Base-by-base conservation (phyloP, 1,140 invertebrate genomes). In the Drosophila lacteicornis region DNA sequence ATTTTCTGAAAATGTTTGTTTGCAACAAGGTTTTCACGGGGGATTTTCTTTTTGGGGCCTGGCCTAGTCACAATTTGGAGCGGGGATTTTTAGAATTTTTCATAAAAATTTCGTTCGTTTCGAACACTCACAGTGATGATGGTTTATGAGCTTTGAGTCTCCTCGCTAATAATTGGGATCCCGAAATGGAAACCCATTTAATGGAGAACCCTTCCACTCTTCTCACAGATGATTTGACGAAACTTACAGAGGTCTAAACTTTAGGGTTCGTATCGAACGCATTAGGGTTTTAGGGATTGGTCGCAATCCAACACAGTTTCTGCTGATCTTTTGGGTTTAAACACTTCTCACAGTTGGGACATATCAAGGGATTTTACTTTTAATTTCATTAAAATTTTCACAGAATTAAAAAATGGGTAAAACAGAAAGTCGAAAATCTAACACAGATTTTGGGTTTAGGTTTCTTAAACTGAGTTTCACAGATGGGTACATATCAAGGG, bases 141-240 rank as follows among this genome's bases (percentile, higher is more conserved):
- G 53, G 46, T 63, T 42, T 45, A 40, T 73, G 46, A 62, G 65
- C 58, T 42, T 58, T 15, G 43, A 25, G 42, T 13, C 27, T 42
- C 13, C 45, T 50, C 25, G 33, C 22, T 45, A 50, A 43, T 17
- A 9, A 43, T 9, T 15, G 7, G 8, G 6, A 36, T 51, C 6
- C 15, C 27, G 2, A 4, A 17, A n/a, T 7, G 42, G 27, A 17
- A 42, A 58, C 51, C 19, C 17, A 15, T n/a, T 58, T 50, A 19
- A 13, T 11, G 17, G 30, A 50, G 43, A 38, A 15, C 13, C 25
- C 25, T n/a, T 46, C 15, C 30, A 56, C 68, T 58, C 68, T 56
- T 65, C 51, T 87, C 84, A 87, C 84, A 87, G 84, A 87, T 62
- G 82, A 65, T 87, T 87, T 87, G 84, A 87, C 84, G 84, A 87